phyloP scores from a whole-genome alignment of 2,113 vertebrate species.

The Anser cygnoides region DNA sequence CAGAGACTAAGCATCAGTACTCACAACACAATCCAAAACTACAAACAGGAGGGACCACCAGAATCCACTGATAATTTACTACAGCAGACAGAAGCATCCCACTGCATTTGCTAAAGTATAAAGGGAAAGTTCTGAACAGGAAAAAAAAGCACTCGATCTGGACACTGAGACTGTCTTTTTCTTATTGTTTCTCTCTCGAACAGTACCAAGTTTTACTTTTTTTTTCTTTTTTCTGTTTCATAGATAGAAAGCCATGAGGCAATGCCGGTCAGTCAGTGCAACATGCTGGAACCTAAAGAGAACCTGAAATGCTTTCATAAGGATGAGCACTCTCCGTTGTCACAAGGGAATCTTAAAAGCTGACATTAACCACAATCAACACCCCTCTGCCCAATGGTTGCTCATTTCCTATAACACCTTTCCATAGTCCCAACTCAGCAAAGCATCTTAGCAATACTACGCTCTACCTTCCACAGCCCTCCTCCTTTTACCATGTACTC shows the following conservation, averaged over 20 bases:
- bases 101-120: neutral
- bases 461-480: neutral
- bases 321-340: neutral
- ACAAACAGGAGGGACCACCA: neutral
- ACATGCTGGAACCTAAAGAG: neutral
- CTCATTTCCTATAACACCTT: neutral
- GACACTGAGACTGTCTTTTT: neutral
- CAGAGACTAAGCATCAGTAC: neutral
- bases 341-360: neutral
- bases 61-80: neutral
- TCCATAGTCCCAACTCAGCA: neutral
- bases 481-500: neutral
- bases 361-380: accelerated
- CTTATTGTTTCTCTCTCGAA: neutral
- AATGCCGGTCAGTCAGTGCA: neutral
- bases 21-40: neutral
- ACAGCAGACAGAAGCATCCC: neutral
- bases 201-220: neutral
- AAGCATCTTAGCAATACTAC: neutral
- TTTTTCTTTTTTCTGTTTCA: neutral
- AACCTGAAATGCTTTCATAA: neutral
- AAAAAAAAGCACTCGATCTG: neutral
- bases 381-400: neutral
- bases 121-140: neutral
- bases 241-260: neutral